Conservation (phyloP, 2,113 vertebrate species). For the Anhinga rufa region DNA sequence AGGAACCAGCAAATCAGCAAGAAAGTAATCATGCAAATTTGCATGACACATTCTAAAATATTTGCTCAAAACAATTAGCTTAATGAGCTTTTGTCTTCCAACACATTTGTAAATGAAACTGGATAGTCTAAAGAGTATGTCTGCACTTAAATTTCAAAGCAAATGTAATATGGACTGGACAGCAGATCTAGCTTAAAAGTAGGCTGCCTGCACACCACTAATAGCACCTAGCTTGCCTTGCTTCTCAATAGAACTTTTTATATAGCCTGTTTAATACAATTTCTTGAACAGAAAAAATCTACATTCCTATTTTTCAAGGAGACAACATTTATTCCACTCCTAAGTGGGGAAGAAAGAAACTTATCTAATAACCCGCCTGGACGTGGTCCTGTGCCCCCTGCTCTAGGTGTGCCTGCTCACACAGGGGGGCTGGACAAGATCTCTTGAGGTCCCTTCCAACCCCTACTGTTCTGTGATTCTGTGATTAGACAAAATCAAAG, state of each 20-base stretch:
- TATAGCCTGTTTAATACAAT: not conserved
- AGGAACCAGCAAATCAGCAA: not conserved
- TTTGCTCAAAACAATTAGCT: not conserved
- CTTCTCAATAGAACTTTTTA: not conserved
- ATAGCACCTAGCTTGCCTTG: not conserved
- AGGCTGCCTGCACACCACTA: not conserved
- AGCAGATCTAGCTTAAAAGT: not conserved
- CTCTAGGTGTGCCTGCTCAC: too few species aligned
- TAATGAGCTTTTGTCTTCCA: not conserved
- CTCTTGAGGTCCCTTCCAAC: too few species aligned
- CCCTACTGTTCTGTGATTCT: not conserved
- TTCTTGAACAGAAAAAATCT: not conserved
- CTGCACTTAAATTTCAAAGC: not conserved
- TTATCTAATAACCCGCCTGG: not conserved
- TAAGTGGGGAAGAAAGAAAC: not conserved
- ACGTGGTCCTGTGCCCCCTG: too few species aligned
- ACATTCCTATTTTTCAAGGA: not conserved
- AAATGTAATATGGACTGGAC: not conserved
- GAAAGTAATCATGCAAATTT: not conserved
- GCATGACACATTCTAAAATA: not conserved
- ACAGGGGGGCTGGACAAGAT: too few species aligned
- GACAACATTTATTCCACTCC: not conserved
- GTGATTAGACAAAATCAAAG: not conserved
- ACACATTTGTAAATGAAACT: not conserved
- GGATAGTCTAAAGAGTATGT: not conserved